phyloP scores from a whole-genome alignment of 1,140 invertebrate genomes.

The Bombus picipes region DNA sequence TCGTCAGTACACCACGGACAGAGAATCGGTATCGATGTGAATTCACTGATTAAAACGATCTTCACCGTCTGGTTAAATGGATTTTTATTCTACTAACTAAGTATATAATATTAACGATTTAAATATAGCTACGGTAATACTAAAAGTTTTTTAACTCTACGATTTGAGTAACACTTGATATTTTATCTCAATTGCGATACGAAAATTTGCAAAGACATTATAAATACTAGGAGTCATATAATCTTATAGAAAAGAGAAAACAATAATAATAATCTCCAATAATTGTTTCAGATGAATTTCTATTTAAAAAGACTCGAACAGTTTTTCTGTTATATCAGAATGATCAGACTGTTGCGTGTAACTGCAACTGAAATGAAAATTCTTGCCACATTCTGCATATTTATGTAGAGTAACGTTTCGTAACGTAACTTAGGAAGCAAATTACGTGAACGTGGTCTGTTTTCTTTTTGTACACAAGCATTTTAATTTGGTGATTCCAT shows the following conservation, averaged over 20 bases:
- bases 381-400: neutral
- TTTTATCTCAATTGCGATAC: no score
- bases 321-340: no score
- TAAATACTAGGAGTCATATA: no score
- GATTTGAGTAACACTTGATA: no score
- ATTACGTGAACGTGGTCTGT: neutral
- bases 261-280: no score
- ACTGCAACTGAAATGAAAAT: neutral
- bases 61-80: neutral
- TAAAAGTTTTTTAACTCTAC: no score
- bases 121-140: neutral
- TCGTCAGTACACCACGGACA: neutral
- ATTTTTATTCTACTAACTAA: neutral
- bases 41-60: neutral
- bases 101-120: neutral
- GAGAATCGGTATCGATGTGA: slow-evolving; percentile 1
- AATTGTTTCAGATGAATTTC: no score
- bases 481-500: neutral
- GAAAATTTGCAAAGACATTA: no score
- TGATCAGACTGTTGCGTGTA: no score
- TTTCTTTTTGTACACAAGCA: neutral
- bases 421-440: neutral
- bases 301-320: no score
- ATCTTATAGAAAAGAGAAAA: no score
- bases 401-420: neutral